Evolutionary conservation across 2,797 vertebrate species (phyloP).

Genomic region (Microctenopoma steveboyesi): DNA sequence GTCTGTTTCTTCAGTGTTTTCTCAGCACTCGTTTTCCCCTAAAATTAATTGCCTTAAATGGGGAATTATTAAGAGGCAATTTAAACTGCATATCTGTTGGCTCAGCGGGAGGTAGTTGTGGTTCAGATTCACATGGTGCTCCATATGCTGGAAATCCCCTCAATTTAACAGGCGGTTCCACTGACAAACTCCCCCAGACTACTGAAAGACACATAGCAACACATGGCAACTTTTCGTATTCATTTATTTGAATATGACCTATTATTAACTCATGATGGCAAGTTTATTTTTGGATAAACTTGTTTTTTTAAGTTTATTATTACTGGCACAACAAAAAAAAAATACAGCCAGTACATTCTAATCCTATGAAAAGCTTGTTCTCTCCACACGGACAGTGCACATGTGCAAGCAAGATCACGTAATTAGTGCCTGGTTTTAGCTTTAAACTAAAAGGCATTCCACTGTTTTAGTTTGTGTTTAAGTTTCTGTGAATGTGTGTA

Average conservation of each 20-base stretch:
- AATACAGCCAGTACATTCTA: constrained; percentile 35
- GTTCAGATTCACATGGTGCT: constrained; percentile 57
- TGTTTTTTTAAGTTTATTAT: constrained; percentile 24
- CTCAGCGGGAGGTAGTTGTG: constrained; percentile 35
- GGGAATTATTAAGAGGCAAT: constrained; percentile 18
- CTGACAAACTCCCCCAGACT: constrained; percentile 36
- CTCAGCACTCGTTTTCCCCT: constrained; percentile 25
- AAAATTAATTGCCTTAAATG: constrained; percentile 27
- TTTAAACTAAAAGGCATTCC: not conserved
- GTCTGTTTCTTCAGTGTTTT: constrained; percentile 32
- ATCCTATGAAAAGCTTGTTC: constrained; percentile 16
- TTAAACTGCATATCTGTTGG: constrained; percentile 23
- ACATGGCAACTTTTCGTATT: not conserved
- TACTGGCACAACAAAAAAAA: constrained; percentile 25
- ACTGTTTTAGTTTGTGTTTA: not conserved
- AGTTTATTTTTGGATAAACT: constrained; percentile 7
- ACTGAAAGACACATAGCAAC: constrained; percentile 29
- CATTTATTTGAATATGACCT: constrained; percentile 14
- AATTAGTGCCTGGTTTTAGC: not conserved
- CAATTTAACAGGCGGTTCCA: constrained; percentile 50
- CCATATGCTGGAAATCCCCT: constrained; percentile 70
- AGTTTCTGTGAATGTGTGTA: not conserved
- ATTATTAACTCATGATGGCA: constrained; percentile 14
- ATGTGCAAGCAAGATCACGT: constrained; percentile 8
- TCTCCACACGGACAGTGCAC: constrained; percentile 6